phyloP scores from a whole-genome alignment of 2,888 invertebrate genomes.

The Dione juno region DNA sequence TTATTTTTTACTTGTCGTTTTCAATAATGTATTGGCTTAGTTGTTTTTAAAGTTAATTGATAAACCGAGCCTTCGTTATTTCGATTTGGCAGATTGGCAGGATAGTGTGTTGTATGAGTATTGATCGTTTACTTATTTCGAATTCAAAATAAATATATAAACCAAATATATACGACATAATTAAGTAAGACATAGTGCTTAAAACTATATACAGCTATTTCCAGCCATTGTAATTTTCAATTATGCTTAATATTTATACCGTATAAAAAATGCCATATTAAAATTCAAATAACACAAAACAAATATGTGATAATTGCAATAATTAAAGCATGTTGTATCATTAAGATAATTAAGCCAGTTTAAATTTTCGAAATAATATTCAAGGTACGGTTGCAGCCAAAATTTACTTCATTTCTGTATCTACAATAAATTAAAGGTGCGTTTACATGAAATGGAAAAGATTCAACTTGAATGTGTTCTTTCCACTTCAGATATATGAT shows the following conservation, averaged over 20 bases:
- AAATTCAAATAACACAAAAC: constrained; percentile 2
- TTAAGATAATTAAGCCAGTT: constrained; percentile 40
- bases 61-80: too few relatives aligned
- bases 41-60: too few relatives aligned
- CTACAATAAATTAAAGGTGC: constrained; percentile 32
- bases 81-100: too few relatives aligned
- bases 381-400: constrained; percentile 39
- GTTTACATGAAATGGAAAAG: constrained; percentile 28
- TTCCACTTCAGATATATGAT: too few relatives aligned
- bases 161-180: too few relatives aligned
- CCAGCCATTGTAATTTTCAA: too few relatives aligned
- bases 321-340: constrained; percentile 27
- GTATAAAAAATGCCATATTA: not conserved
- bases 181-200: too few relatives aligned
- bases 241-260: not conserved
- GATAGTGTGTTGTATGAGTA: too few relatives aligned
- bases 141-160: too few relatives aligned
- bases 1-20: constrained; percentile 4
- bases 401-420: constrained; percentile 39
- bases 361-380: constrained; percentile 42
- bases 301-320: constrained; percentile 2
- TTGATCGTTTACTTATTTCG: too few relatives aligned
- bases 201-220: too few relatives aligned
- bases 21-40: too few relatives aligned
- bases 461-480: not conserved